Evolutionary conservation across 2,888 invertebrate species (phyloP).

Genomic region (Drosophila monieri): DNA sequence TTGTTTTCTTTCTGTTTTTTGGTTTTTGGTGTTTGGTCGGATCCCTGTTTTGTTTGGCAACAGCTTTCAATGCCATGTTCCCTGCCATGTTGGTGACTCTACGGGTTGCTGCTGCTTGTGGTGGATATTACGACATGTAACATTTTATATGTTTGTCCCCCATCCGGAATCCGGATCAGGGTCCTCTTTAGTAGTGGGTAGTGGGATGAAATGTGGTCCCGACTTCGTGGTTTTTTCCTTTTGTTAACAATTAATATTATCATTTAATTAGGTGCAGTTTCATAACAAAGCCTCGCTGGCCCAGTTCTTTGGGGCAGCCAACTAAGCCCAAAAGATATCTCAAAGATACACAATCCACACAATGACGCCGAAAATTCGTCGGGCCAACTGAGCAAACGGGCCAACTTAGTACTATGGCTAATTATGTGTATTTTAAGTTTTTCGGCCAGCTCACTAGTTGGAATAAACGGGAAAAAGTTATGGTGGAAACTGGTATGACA

Average conservation of each 20-base stretch:
- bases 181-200: not conserved
- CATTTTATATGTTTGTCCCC: slow-evolving; percentile 51
- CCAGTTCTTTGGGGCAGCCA: slow-evolving; percentile 49
- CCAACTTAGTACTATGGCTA: slow-evolving; percentile 61
- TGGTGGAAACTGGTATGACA: not conserved
- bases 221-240: too few species aligned
- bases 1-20: slow-evolving; percentile 37
- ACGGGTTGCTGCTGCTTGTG: slow-evolving; percentile 50
- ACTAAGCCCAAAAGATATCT: slow-evolving; percentile 27
- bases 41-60: slow-evolving; percentile 54
- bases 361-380: slow-evolving; percentile 21
- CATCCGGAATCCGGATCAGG: slow-evolving; percentile 5
- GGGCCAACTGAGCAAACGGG: slow-evolving; percentile 48
- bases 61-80: slow-evolving; percentile 67
- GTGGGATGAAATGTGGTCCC: not conserved
- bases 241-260: slow-evolving; percentile 59
- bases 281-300: slow-evolving; percentile 46
- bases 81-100: slow-evolving; percentile 59
- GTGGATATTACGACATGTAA: slow-evolving; percentile 70
- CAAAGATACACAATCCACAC: slow-evolving; percentile 24
- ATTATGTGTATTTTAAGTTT: slow-evolving; percentile 79
- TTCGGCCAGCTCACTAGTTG: slow-evolving; percentile 54
- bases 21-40: slow-evolving; percentile 28
- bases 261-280: slow-evolving; percentile 62
- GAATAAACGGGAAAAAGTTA: slow-evolving; percentile 29